Evolutionary conservation across 2,888 invertebrate species (phyloP).

Genomic region (Trisateles emortualis): DNA sequence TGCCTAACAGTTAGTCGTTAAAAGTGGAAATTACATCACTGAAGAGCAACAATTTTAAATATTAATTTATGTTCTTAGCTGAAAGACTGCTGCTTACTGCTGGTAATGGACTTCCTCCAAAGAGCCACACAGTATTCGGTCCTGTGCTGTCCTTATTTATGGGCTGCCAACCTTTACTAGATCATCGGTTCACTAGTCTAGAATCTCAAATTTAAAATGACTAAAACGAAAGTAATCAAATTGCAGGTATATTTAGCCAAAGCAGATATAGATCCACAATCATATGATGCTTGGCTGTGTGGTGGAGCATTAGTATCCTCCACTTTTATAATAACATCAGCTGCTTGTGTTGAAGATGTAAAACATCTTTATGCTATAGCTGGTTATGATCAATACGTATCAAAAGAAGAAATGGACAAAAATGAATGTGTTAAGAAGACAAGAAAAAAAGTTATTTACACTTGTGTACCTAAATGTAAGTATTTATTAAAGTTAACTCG

Average conservation of each 20-base stretch:
- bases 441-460: constrained; percentile 58
- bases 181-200: too few relatives aligned
- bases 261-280: constrained; percentile 24
- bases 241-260: constrained; percentile 47
- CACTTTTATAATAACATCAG: constrained; percentile 48
- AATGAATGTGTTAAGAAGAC: constrained; percentile 52
- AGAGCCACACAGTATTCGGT: too few relatives aligned
- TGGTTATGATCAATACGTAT: constrained; percentile 54
- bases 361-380: constrained; percentile 52
- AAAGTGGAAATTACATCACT: too few relatives aligned
- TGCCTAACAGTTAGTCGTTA: too few relatives aligned
- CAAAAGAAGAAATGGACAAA: constrained; percentile 26
- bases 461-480: constrained; percentile 58
- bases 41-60: too few relatives aligned
- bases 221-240: too few relatives aligned
- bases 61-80: too few relatives aligned
- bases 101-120: too few relatives aligned
- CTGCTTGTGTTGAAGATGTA: constrained; percentile 54
- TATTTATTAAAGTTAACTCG: not conserved
- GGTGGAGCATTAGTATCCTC: constrained; percentile 49
- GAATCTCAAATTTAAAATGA: too few relatives aligned
- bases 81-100: too few relatives aligned
- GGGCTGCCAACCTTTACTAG: too few relatives aligned
- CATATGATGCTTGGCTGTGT: constrained; percentile 53
- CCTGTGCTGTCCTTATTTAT: too few relatives aligned